A percentile compares a stretch with the other conserved stretches of the same genome.
Evolutionary conservation across 1,140 invertebrate species (phyloP).

Genomic region (Armadillidium nasatum): DNA sequence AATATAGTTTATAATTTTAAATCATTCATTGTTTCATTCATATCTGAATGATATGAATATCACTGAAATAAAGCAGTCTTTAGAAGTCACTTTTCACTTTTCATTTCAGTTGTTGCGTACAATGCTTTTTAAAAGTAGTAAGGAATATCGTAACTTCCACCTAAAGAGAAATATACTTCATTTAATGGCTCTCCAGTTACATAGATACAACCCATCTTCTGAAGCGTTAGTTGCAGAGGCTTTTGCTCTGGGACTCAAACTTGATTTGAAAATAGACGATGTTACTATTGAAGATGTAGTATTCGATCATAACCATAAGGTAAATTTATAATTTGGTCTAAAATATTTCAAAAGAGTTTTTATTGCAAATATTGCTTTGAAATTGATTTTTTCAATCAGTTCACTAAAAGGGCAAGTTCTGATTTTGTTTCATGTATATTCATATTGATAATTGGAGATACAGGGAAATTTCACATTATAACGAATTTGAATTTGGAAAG

Average conservation of each 20-base stretch:
- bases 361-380: not conserved
- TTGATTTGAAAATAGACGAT: not conserved
- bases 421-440: no score
- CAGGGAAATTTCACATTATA: no score
- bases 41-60: no score
- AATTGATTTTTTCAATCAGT: not conserved
- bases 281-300: not conserved
- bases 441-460: no score
- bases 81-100: not conserved
- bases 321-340: not conserved
- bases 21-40: no score
- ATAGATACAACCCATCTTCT: not conserved
- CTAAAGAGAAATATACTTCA: not conserved
- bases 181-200: not conserved
- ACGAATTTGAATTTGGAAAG: no score
- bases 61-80: no score
- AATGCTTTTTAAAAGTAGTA: not conserved
- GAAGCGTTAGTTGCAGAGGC: not conserved
- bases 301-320: not conserved
- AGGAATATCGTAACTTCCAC: not conserved
- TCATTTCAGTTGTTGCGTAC: constrained; percentile 3
- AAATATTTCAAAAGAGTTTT: no score
- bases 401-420: not conserved
- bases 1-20: no score
- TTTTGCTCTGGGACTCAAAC: not conserved